Evolutionary conservation across 2,113 vertebrate genomes (phyloP).

Genomic region (Coreoperca whiteheadi): DNA sequence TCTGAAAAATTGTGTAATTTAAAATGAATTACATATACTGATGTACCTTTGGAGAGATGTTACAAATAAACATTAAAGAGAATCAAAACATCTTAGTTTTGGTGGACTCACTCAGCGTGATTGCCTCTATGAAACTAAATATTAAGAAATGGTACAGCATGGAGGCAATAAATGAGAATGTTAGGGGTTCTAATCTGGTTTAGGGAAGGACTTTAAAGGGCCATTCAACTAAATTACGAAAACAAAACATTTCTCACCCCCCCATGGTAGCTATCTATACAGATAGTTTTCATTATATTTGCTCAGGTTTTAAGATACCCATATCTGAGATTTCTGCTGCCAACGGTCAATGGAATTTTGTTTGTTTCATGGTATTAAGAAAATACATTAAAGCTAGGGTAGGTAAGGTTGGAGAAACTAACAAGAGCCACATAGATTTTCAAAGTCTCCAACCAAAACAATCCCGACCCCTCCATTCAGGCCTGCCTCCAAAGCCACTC

Average conservation of each 20-base stretch:
- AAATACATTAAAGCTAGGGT: not conserved
- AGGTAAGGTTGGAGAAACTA: too few relatives aligned
- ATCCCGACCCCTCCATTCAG: too few relatives aligned
- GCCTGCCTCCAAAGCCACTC: too few relatives aligned
- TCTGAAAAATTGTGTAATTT: not conserved
- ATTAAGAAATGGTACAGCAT: conserved; percentile 24
- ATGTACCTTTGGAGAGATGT: not conserved
- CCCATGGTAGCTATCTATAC: not conserved
- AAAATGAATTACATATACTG: not conserved
- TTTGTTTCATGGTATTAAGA: not conserved
- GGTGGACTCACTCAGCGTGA: not conserved
- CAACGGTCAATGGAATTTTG: not conserved
- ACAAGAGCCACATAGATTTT: too few relatives aligned
- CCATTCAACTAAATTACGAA: conserved; percentile 31
- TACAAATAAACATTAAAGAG: not conserved
- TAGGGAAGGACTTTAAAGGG: not conserved
- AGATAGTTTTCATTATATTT: not conserved
- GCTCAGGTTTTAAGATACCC: not conserved
- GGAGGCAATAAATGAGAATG: conserved; percentile 20
- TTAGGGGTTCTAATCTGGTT: conserved; percentile 16
- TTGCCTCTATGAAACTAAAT: conserved; percentile 1
- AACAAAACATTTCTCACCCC: not conserved
- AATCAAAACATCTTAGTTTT: not conserved
- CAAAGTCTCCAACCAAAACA: too few relatives aligned
- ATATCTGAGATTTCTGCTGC: not conserved